Conservation (phyloP, 2,797 vertebrate species). For the Harpagifer antarcticus region DNA sequence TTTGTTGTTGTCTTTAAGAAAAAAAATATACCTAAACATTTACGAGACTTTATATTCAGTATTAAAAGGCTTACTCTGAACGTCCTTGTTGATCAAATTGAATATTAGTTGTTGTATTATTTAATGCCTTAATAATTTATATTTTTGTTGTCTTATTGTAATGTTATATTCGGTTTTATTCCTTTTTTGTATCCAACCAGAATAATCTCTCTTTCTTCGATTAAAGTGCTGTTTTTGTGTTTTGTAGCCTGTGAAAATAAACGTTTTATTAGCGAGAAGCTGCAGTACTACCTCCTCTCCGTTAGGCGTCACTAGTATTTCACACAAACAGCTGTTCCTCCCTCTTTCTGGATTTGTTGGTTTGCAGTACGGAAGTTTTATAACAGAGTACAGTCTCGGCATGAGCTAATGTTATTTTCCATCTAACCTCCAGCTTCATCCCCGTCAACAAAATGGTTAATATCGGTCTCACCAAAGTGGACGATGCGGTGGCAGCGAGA, state of each 20-base stretch:
- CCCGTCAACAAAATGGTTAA: conserved; percentile 77
- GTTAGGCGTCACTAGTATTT: conserved; percentile 42
- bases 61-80: too few relatives aligned
- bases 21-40: too few relatives aligned
- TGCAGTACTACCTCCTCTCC: conserved; percentile 57
- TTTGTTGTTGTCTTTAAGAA: too few relatives aligned
- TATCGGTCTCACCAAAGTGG: conserved; percentile 80
- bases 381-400: conserved; percentile 4
- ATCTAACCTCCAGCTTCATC: neutral
- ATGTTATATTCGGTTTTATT: too few relatives aligned
- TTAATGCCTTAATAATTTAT: too few relatives aligned
- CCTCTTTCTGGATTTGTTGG: neutral
- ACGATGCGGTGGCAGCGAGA: conserved; percentile 81
- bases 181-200: too few relatives aligned
- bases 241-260: neutral
- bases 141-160: neutral
- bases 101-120: too few relatives aligned
- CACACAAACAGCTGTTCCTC: neutral
- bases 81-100: too few relatives aligned
- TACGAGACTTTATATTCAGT: too few relatives aligned
- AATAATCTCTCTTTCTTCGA: neutral
- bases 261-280: fast-evolving
- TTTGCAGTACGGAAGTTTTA: conserved; percentile 55
- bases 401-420: neutral
- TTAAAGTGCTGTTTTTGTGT: neutral